Conservation (phyloP, 2,797 vertebrate genomes). For the Microcaecilia unicolor region DNA sequence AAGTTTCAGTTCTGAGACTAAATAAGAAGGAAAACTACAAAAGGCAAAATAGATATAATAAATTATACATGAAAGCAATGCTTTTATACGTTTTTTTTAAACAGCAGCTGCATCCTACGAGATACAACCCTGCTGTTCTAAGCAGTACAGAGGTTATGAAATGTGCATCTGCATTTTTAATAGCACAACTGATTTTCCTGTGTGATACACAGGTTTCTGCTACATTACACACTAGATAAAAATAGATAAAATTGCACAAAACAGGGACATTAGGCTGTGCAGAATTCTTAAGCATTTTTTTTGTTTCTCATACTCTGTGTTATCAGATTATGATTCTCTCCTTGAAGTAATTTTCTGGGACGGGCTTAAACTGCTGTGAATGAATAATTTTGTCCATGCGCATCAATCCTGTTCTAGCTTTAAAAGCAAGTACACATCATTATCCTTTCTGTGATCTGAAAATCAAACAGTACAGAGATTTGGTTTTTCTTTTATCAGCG, state of each 20-base stretch:
- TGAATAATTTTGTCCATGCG: background rate
- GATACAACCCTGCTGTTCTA: conserved; percentile 3
- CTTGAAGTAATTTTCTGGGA: background rate
- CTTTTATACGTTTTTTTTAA: no score
- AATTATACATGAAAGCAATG: conserved; percentile 13
- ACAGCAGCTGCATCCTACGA: background rate
- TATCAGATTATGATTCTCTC: conserved; percentile 1
- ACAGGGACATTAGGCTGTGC: conserved; percentile 8
- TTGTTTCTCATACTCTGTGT: background rate
- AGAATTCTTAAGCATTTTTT: conserved; percentile 6
- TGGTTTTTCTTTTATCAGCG: no score
- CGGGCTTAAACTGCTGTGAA: background rate
- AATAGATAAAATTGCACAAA: conserved; percentile 18
- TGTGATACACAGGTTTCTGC: conserved; percentile 22
- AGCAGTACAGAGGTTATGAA: conserved; percentile 19
- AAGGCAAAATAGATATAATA: conserved; percentile 7
- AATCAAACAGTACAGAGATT: background rate
- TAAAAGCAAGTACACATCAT: background rate
- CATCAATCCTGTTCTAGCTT: background rate
- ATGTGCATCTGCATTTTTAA: conserved; percentile 21
- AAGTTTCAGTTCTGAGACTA: no score
- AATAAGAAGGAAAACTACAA: no score
- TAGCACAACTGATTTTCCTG: conserved; percentile 23
- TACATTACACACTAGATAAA: conserved; percentile 21
- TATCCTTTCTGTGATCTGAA: background rate